Percentiles rank a stretch among this genome's conserved stretches.
Evolutionary conservation across 2,113 vertebrate genomes (phyloP).

Genomic region (Elgaria multicarinata): DNA sequence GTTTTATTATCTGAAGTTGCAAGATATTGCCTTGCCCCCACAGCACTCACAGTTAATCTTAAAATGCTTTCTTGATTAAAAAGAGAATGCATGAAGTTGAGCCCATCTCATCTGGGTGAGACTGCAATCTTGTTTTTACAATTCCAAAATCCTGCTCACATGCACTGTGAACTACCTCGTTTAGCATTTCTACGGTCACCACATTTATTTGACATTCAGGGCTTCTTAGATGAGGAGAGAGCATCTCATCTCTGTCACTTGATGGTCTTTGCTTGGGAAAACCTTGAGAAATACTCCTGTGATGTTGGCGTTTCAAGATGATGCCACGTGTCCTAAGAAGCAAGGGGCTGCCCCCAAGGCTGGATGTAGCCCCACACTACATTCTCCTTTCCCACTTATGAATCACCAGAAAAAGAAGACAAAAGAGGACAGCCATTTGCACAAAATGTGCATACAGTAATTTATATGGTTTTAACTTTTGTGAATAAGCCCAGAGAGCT

Average conservation of each 20-base stretch:
- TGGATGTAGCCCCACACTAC: neutral
- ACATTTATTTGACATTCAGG: neutral
- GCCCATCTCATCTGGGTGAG: neutral
- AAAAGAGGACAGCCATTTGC: neutral
- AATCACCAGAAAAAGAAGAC: too few species aligned
- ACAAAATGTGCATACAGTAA: too few species aligned
- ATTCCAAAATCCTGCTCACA: neutral
- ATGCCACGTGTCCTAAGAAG: neutral
- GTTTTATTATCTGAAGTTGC: neutral
- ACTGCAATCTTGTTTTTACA: neutral
- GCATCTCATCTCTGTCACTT: neutral
- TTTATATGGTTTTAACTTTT: too few species aligned
- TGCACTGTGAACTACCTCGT: neutral
- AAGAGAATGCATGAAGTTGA: neutral
- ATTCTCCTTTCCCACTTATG: neutral
- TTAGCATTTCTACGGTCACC: neutral
- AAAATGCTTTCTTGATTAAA: slow-evolving; percentile 34
- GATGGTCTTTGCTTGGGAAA: neutral
- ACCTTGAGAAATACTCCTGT: neutral
- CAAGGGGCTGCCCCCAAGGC: too few species aligned
- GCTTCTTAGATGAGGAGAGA: neutral
- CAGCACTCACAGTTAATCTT: slow-evolving; percentile 12
- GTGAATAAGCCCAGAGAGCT: neutral
- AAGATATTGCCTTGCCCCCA: neutral
- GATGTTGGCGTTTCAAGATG: too few species aligned